Evolutionary conservation across 1,140 invertebrate species (phyloP).

Genomic region (Nixonia krombeini): DNA sequence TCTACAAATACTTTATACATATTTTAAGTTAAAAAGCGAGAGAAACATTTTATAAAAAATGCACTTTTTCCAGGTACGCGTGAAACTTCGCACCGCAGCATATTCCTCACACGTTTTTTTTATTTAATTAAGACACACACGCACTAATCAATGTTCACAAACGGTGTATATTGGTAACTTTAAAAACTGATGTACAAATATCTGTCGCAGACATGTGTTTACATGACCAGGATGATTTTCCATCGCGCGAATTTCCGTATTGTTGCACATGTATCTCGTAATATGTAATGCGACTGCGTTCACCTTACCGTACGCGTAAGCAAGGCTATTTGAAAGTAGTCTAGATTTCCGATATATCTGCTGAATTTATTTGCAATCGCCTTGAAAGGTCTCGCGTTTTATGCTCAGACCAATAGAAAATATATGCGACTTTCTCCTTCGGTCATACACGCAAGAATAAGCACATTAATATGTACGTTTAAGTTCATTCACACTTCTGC

Average conservation of each 20-base stretch:
- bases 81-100: too few species aligned
- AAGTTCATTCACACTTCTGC: constrained; percentile 24
- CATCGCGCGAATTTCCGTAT: constrained; percentile 37
- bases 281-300: constrained; percentile 35
- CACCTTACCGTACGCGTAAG: constrained; percentile 20
- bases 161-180: too few species aligned
- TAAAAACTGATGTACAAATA: too few species aligned
- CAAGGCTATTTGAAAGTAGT: constrained; percentile 64
- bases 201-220: too few species aligned
- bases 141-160: too few species aligned
- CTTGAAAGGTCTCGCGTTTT: constrained; percentile 51
- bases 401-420: constrained; percentile 38
- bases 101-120: too few species aligned
- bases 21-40: too few species aligned
- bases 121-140: too few species aligned
- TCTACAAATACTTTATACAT: too few species aligned
- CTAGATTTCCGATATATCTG: constrained; percentile 53
- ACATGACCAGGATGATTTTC: constrained; percentile 4
- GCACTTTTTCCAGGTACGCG: too few species aligned
- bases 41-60: too few species aligned
- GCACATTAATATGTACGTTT: constrained; percentile 16
- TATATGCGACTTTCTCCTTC: constrained; percentile 53
- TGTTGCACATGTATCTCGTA: constrained; percentile 15
- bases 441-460: constrained; percentile 2
- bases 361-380: constrained; percentile 53